Evolutionary conservation across 1,140 invertebrate species (phyloP).

Genomic region (Bombus consobrinus): DNA sequence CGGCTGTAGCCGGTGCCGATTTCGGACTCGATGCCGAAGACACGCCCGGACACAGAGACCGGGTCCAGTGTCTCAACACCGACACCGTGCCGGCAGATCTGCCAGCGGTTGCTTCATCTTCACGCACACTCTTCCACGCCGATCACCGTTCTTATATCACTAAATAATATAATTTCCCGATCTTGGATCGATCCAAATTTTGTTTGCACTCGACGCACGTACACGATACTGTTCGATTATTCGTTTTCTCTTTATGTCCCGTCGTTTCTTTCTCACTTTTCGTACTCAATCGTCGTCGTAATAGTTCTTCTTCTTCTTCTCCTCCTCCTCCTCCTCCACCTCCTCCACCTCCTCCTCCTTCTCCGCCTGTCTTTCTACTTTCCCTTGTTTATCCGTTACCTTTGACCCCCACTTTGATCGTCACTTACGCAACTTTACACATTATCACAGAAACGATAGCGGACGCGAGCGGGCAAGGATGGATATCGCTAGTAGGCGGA

Average conservation of each 20-base stretch:
- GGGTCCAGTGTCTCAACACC: conserved; percentile 71
- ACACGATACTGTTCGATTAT: background rate
- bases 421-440: conserved; percentile 65
- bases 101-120: conserved; percentile 63
- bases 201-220: conserved; percentile 7
- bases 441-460: conserved; percentile 65
- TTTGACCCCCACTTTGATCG: conserved; percentile 57
- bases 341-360: background rate
- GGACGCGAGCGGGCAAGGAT: conserved; percentile 30
- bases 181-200: background rate
- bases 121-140: conserved; percentile 51
- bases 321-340: conserved; percentile 71
- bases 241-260: background rate
- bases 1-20: conserved; percentile 69
- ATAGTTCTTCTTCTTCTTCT: conserved; percentile 7
- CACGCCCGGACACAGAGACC: conserved; percentile 66
- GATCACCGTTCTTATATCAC: conserved; percentile 56
- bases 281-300: background rate
- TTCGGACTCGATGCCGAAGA: conserved; percentile 65
- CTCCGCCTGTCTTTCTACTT: conserved; percentile 37
- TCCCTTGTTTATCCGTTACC: conserved; percentile 38
- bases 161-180: conserved; percentile 39
- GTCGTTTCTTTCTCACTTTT: background rate
- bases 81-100: conserved; percentile 53
- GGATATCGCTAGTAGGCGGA: background rate